Evolutionary conservation across 2,113 vertebrate species (phyloP).

Genomic region (Prunella himalayana): DNA sequence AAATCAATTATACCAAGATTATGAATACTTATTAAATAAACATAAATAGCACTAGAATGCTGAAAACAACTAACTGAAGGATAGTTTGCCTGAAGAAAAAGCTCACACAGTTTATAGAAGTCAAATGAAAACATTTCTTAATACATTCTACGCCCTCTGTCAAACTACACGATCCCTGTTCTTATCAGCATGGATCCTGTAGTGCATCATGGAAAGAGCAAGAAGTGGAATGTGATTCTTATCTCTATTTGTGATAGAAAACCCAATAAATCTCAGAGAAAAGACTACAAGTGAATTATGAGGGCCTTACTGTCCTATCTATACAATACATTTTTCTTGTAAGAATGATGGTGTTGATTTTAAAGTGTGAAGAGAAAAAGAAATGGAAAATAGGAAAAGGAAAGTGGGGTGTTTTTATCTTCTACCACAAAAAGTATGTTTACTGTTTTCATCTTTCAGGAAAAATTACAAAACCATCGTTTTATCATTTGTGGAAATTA

Average conservation of each 20-base stretch:
- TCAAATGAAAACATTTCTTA: neutral
- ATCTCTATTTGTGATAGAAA: slow-evolving; percentile 18
- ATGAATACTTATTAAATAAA: neutral
- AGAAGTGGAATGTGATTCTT: slow-evolving; percentile 20
- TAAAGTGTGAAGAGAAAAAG: neutral
- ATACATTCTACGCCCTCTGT: neutral
- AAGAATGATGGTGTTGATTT: neutral
- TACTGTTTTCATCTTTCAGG: neutral
- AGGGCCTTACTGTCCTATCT: neutral
- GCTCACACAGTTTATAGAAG: neutral
- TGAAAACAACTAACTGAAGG: neutral
- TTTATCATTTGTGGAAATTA: neutral
- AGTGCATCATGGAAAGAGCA: neutral
- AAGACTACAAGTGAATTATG: slow-evolving; percentile 3
- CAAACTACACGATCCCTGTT: neutral
- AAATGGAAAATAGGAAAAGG: neutral
- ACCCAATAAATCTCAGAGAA: neutral
- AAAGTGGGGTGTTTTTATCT: neutral
- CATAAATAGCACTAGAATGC: neutral
- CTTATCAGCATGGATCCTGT: neutral
- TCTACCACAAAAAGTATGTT: neutral
- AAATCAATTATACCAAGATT: neutral
- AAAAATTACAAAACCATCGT: neutral
- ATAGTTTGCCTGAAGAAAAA: neutral
- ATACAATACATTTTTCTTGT: neutral